phyloP scores from a whole-genome alignment of 2,113 vertebrate species.

The Microtus richardsoni region DNA sequence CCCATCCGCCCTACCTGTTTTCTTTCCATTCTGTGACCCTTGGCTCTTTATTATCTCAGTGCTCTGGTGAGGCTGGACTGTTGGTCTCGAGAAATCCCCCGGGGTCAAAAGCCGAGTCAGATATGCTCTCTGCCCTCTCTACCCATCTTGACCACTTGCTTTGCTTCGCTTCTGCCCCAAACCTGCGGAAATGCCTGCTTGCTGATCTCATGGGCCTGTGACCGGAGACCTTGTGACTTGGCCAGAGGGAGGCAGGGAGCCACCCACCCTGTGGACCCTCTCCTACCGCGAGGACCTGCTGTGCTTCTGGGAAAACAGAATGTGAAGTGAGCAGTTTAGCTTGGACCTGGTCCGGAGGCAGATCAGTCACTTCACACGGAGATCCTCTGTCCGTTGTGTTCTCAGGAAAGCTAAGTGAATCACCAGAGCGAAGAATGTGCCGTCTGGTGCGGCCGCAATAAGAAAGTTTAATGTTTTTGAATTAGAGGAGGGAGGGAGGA shows the following conservation, averaged over 20 bases:
- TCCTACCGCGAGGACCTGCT: background rate
- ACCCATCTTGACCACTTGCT: rapidly evolving
- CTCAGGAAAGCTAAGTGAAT: conserved; percentile 67
- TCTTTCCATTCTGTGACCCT: background rate
- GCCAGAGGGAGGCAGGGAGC: background rate
- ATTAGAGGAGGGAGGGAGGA: conserved; percentile 46
- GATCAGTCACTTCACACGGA: conserved; percentile 68
- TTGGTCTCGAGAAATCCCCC: background rate
- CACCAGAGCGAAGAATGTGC: conserved; percentile 55
- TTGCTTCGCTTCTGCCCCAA: background rate
- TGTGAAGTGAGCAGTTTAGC: conserved; percentile 57
- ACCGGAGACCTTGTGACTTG: conserved; percentile 64
- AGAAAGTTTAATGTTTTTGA: conserved; percentile 68
- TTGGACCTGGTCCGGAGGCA: conserved; percentile 66
- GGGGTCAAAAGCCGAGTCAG: background rate
- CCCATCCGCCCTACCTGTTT: background rate
- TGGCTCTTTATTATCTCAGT: background rate
- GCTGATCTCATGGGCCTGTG: conserved; percentile 7
- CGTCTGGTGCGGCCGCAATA: conserved; percentile 31
- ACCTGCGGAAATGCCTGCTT: background rate
- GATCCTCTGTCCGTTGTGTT: conserved; percentile 50
- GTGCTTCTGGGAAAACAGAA: conserved; percentile 57
- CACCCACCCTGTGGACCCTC: background rate
- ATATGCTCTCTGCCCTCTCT: rapidly evolving
- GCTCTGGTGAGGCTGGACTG: background rate